Base-by-base conservation (phyloP, 2,888 invertebrate genomes). In the Pollenia labialis region DNA sequence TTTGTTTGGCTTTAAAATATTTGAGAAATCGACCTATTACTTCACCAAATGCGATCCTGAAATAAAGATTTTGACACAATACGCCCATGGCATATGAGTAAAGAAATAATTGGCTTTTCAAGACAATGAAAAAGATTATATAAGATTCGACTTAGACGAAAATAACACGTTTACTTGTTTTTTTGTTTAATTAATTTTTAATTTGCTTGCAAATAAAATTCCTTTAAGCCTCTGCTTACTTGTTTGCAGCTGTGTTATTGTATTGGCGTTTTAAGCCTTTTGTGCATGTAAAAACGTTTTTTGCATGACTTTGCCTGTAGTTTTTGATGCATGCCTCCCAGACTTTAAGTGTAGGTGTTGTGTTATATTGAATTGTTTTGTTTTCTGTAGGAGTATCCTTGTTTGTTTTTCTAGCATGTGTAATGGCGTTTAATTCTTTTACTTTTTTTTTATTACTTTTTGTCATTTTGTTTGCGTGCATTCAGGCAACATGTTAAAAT, bases 401-500 rank as follows among this genome's bases (percentile, higher is more conserved):
- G 32, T 50, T 23, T 23, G 23, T 58, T 74, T 58, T 74, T 48
- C 18, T 56, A 46, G 46, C 74, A 60, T 58, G 58, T 72, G 9
- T 48, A 48, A 32, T 60, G 60, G 48, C 14, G 46, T 72, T 72
- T 56, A 56, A 58, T 14, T 58, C 4, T 11, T 58, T 1, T 62
- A 32, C 32, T 32, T 32, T 32, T 32, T 32, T 42, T 42, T 48
- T 60, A n/a, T 69, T n/a, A 14, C 10, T n/a, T 54, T 32, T 18
- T 71, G 12, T 71, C 14, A 32, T 58, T 58, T 68, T 58, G 58
- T 40, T 46, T 58, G 23, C 50, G 50, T 62, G 60, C 52, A 50
- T 54, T 80, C 18, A 62, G 80, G 54, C 71, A 52, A 40, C 52
- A 69, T 52, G n/a, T 52, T 56, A 64, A 12, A 56, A 44, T 40